Conservation (phyloP, 1,140 invertebrate species). For the Platyscapa corneri region DNA sequence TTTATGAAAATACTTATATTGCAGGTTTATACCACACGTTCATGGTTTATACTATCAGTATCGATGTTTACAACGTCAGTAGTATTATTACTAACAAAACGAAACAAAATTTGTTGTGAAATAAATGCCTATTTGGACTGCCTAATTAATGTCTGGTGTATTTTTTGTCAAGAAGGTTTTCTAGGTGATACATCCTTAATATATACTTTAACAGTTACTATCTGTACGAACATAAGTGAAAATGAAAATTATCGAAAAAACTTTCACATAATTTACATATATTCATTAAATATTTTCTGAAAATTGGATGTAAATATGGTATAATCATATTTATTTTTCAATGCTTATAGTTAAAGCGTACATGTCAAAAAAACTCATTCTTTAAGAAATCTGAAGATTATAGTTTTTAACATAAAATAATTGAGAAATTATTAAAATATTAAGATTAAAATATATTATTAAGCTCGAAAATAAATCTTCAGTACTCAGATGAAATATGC, state of each 20-base stretch:
- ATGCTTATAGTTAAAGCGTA: no score
- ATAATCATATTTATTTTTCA: no score
- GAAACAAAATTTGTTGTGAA: neutral
- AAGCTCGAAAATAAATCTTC: no score
- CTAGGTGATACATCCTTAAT: neutral
- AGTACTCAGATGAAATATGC: no score
- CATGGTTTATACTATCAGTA: neutral
- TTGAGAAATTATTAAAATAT: no score
- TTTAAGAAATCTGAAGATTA: no score
- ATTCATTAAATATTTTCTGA: no score
- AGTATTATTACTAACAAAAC: neutral
- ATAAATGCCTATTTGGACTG: neutral
- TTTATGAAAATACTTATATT: neutral
- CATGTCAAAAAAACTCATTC: no score
- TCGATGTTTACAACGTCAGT: neutral
- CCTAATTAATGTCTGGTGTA: neutral
- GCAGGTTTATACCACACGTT: neutral
- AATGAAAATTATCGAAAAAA: neutral
- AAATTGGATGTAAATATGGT: no score
- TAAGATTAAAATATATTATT: no score
- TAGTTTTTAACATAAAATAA: no score
- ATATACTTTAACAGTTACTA: neutral
- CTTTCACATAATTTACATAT: neutral
- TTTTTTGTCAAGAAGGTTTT: slow-evolving; percentile 8
- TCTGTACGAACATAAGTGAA: neutral